These are phyloP conservation scores for Parnassius apollo DNA, from an alignment of 2,888 invertebrate species.

Conservation along the genomic window DNA sequence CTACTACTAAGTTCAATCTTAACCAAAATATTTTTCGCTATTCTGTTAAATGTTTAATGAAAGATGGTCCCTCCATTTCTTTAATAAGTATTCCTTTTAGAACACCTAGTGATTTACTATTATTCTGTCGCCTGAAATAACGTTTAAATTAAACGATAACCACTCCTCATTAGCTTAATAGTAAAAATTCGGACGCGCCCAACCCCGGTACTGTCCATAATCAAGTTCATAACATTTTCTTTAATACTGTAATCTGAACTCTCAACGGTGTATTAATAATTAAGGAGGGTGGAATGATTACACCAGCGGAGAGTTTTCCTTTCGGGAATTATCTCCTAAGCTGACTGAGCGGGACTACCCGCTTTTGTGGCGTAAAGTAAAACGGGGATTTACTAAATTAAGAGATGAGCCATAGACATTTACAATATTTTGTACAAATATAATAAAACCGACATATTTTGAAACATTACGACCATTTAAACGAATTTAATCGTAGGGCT, in stretches of 20 bases:
- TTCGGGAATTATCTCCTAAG: constrained; percentile 55
- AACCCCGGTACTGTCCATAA: constrained; percentile 27
- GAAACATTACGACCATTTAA: too few relatives aligned
- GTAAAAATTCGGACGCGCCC: not conserved
- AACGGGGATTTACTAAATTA: constrained; percentile 42
- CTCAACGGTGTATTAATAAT: constrained; percentile 67
- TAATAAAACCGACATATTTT: constrained; percentile 4
- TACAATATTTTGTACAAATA: constrained; percentile 18
- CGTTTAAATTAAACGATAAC: not conserved
- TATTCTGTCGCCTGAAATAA: not conserved
- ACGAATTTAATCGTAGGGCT: too few relatives aligned
- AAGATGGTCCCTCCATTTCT: too few relatives aligned
- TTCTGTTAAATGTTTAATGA: too few relatives aligned
- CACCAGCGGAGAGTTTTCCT: constrained; percentile 51
- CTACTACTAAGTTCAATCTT: constrained; percentile 11
- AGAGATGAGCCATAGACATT: constrained; percentile 39
- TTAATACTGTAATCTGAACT: constrained; percentile 58
- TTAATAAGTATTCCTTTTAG: too few relatives aligned
- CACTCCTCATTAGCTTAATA: constrained; percentile 10
- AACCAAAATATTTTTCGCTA: not conserved
- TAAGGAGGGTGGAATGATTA: constrained; percentile 62
- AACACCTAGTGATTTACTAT: too few relatives aligned
- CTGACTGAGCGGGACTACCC: constrained; percentile 37
- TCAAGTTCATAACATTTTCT: constrained; percentile 45
- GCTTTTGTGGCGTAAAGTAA: constrained; percentile 33